phyloP scores from a whole-genome alignment of 2,888 invertebrate species.

The Atethmia centrago region DNA sequence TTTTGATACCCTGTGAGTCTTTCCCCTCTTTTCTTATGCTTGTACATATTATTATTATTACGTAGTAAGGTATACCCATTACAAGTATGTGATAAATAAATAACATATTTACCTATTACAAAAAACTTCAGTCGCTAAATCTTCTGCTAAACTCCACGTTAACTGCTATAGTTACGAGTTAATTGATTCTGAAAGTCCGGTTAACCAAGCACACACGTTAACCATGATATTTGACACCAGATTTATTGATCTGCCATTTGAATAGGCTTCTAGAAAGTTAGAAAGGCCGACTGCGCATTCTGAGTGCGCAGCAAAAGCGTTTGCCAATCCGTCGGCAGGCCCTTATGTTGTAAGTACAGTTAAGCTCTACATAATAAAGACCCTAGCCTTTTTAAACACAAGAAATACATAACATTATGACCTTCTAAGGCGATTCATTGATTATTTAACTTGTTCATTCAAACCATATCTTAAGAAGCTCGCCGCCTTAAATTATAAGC shows the following conservation, averaged over 20 bases:
- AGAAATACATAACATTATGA: too few relatives aligned
- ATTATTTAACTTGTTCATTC: background rate
- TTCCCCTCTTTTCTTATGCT: too few relatives aligned
- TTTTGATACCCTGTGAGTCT: too few relatives aligned
- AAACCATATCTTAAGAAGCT: background rate
- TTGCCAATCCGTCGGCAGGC: conserved; percentile 37
- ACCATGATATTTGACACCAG: conserved; percentile 21
- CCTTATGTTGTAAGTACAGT: conserved; percentile 1
- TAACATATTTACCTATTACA: too few relatives aligned
- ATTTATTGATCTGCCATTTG: conserved; percentile 40
- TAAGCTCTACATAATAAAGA: background rate
- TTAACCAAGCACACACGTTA: conserved; percentile 1
- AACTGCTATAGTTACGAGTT: background rate
- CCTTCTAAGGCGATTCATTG: background rate
- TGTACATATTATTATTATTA: too few relatives aligned
- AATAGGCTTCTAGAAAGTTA: conserved; percentile 26
- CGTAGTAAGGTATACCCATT: too few relatives aligned
- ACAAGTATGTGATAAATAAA: too few relatives aligned
- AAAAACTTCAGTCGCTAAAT: background rate
- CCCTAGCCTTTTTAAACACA: background rate
- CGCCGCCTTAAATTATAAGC: too few relatives aligned
- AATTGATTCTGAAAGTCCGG: background rate
- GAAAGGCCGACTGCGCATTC: conserved; percentile 28
- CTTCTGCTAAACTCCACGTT: background rate
- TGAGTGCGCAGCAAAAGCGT: conserved; percentile 36